Percentiles rank a stretch among this genome's conserved stretches.
These are phyloP conservation scores for Gymnarchus niloticus DNA, from an alignment of 2,113 vertebrate species.

Conservation along the genomic window DNA sequence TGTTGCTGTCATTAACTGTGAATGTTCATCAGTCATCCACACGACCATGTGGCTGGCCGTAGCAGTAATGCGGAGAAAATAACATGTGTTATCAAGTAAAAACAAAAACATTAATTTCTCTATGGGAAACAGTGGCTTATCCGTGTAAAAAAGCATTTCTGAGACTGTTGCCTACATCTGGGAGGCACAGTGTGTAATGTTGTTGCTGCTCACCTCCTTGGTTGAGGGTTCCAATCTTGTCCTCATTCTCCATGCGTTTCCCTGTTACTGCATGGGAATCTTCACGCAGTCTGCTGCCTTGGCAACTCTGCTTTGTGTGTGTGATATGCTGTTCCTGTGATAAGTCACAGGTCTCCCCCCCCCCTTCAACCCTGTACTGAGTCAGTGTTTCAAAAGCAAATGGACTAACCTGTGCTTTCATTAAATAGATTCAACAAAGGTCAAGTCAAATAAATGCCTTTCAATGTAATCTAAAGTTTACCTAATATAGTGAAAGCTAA, in stretches of 20 bases:
- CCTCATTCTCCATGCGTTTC: not conserved
- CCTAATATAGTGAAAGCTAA: not conserved
- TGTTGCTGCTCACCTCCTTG: not conserved
- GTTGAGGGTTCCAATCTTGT: not conserved
- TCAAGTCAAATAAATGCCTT: not conserved
- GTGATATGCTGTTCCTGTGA: not conserved
- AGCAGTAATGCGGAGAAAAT: not conserved
- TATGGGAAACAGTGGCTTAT: not conserved
- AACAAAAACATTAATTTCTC: not conserved
- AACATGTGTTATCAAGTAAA: not conserved
- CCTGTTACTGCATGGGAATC: not conserved
- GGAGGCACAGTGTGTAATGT: not conserved
- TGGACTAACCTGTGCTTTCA: too few relatives aligned
- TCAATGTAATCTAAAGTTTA: not conserved
- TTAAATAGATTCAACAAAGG: too few relatives aligned
- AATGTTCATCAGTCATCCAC: conserved; percentile 1
- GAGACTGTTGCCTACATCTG: not conserved
- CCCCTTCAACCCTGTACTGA: too few relatives aligned
- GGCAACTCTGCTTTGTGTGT: not conserved
- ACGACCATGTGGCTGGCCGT: not conserved
- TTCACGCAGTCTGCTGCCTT: not conserved
- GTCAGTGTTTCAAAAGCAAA: too few relatives aligned
- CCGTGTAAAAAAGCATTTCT: not conserved
- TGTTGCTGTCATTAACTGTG: conserved; percentile 16
- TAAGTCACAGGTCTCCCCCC: too few relatives aligned